Conservation (phyloP, 2,888 invertebrate species). For the Synergus gifuensis region DNA sequence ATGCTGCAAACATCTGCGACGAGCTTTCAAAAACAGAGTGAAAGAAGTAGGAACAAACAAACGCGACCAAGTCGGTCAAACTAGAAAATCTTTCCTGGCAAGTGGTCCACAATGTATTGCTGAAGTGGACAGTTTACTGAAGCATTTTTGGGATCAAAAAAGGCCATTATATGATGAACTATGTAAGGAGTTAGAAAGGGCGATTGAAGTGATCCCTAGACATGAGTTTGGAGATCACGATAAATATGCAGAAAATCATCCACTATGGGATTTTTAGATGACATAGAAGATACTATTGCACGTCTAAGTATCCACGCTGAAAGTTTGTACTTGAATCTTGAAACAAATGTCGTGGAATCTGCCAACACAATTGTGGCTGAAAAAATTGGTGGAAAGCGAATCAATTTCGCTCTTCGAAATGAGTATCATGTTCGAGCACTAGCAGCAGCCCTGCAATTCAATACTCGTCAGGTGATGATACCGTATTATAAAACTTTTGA, state of each 20-base stretch:
- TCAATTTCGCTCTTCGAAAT: not conserved
- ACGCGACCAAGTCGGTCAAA: not conserved
- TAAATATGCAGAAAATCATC: not conserved
- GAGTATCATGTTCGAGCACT: no score
- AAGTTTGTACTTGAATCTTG: not conserved
- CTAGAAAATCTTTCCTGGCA: not conserved
- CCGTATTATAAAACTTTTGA: not conserved
- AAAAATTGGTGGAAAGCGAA: not conserved
- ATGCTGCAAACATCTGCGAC: not conserved
- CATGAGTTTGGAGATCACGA: not conserved
- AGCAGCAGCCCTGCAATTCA: not conserved
- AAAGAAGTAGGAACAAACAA: not conserved
- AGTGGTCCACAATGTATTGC: not conserved
- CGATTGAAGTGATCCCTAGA: not conserved
- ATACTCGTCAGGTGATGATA: not conserved
- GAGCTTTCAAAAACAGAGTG: conserved; percentile 5
- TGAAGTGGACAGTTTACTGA: not conserved
- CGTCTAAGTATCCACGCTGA: not conserved
- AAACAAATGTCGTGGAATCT: not conserved
- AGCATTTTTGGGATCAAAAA: not conserved
- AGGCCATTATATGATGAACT: not conserved
- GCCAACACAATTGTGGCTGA: not conserved
- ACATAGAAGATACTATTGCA: not conserved
- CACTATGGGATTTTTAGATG: not conserved
- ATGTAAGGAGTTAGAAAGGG: not conserved